A percentile compares a stretch with the other conserved stretches of the same genome.
phyloP scores from a whole-genome alignment of 2,113 vertebrate species.

The Mugil cephalus region DNA sequence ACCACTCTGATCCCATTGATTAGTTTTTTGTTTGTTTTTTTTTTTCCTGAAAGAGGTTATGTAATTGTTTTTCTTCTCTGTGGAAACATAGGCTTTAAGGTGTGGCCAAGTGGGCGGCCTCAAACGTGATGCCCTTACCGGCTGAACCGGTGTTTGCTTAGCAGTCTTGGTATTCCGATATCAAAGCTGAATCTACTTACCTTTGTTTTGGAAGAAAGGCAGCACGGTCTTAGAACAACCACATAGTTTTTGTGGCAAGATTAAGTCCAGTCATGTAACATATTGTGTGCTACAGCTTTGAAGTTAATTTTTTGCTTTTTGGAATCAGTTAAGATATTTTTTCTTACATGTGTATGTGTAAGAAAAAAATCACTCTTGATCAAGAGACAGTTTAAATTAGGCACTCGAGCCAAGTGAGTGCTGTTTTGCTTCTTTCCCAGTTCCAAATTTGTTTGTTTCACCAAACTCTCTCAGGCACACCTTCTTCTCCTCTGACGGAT shows the following conservation, averaged over 20 bases:
- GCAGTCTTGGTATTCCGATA: background rate
- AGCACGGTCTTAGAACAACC: background rate
- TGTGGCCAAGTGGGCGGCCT: background rate
- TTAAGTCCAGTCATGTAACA: background rate
- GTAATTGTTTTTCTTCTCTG: background rate
- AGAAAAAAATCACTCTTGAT: background rate
- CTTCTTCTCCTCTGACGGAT: slow-evolving; percentile 68
- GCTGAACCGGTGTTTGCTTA: background rate
- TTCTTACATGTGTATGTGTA: background rate
- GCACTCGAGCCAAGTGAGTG: slow-evolving; percentile 5
- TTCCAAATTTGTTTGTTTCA: slow-evolving; percentile 68
- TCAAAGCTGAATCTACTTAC: background rate
- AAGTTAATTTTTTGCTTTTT: slow-evolving; percentile 25
- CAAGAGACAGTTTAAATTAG: background rate
- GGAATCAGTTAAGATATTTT: background rate
- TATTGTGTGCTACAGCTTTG: slow-evolving; percentile 14
- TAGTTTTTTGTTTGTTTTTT: background rate
- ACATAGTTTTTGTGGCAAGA: background rate
- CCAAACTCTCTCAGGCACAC: slow-evolving; percentile 70
- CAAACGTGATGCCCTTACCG: background rate
- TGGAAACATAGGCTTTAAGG: background rate
- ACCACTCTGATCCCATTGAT: background rate
- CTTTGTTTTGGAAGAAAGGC: background rate
- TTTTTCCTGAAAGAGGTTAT: background rate
- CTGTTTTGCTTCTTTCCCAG: slow-evolving; percentile 50